Evolutionary conservation across 2,797 vertebrate species (phyloP).

Genomic region (Lagodon rhomboides): DNA sequence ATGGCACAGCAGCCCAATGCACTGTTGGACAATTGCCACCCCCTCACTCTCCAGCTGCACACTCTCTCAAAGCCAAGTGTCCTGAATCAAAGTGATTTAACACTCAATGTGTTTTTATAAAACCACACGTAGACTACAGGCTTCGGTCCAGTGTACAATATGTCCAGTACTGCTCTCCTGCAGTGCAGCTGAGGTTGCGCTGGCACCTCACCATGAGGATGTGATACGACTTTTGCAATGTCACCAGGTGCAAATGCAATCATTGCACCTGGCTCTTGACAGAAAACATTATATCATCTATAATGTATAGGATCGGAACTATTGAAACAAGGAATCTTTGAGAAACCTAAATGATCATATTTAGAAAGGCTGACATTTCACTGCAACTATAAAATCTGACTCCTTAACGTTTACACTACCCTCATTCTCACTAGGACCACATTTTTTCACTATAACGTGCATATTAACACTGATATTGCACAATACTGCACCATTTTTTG

Average conservation of each 20-base stretch:
- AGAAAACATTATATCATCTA: neutral
- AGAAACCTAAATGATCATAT: slow-evolving; percentile 22
- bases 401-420: too few relatives aligned
- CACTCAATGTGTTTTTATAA: slow-evolving; percentile 35
- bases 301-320: neutral
- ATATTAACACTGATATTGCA: too few relatives aligned
- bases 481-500: too few relatives aligned
- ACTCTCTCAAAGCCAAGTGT: slow-evolving; percentile 29
- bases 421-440: too few relatives aligned
- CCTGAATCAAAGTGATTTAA: slow-evolving; percentile 52
- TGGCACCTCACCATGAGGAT: neutral
- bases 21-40: slow-evolving; percentile 48
- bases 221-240: neutral
- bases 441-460: too few relatives aligned
- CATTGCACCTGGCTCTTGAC: neutral
- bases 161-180: neutral
- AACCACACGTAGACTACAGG: slow-evolving; percentile 24
- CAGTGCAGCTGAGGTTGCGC: neutral
- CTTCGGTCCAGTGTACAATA: slow-evolving; percentile 20
- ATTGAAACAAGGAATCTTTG: slow-evolving; percentile 5
- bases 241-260: neutral
- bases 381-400: too few relatives aligned
- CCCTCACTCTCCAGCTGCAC: slow-evolving; percentile 37
- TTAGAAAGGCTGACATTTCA: slow-evolving; percentile 14
- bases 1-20: slow-evolving; percentile 39